Base-by-base conservation (phyloP, 2,113 vertebrate genomes). In the Alectura lathami region DNA sequence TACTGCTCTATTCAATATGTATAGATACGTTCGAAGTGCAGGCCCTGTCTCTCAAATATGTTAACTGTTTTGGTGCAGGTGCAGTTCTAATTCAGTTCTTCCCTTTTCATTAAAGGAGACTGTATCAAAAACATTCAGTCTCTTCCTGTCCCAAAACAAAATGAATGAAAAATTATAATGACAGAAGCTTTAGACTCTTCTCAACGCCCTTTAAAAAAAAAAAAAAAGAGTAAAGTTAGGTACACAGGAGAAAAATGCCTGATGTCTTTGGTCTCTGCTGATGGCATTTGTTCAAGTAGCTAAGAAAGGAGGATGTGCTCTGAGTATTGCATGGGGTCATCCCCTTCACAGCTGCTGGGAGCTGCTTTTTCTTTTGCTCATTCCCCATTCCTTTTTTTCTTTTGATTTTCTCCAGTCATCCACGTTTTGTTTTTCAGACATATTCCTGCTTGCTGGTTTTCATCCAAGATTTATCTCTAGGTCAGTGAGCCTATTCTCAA, bases 381-480 rank as follows among this genome's bases (percentile, higher is more conserved):
- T 88, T 27, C 9, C 47, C 17, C 11, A 9, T 36, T 30, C n/a
- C 63, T 17, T 11, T 57, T 57, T 40, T 60, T 40, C 36, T 18
- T 62, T n/a, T n/a, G n/a, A n/a, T n/a, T n/a, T 62, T 36, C 36
- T 62, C 60, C 76, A 21, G 40, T 40, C 54, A 59, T 6, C 60
- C 38, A 8, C 26, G 1, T 13, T 18, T 47, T 63, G 6, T 69
- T 86, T 86, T 81, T 54, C 66, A 63, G 76, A 56, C 11, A 0
- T 86, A 8, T 68, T 82, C 54, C 70, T 69, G 0, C 40, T 42
- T 59, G 66, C 80, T 88, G 80, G 5, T 43, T 74, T 84, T 69
- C n/a, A 74, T 86, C 82, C 48, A 53, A 83, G 86, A n/a, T 59
- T 89, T 92, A 30, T 86, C 77, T 89, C 82, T 86, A 83, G 86